Base-by-base conservation (phyloP, 2,797 vertebrate species). In the Phataginus tricuspis region DNA sequence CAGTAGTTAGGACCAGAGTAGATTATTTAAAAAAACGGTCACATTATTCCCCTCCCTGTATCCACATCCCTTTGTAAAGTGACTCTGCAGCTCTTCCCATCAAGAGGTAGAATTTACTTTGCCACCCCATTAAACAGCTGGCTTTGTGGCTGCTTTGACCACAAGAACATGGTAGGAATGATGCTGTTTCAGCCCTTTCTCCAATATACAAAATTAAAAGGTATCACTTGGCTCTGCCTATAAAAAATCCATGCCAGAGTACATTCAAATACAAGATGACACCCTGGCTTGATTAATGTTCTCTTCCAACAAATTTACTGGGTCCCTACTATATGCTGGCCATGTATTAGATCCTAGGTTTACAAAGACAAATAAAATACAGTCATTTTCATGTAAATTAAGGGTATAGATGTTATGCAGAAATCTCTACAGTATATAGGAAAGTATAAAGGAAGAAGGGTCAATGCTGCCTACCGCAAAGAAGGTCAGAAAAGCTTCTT, bases 361-460 rank as follows among this genome's bases (percentile, higher is more conserved):
- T 84, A 91, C 11, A 93, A 89, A 93, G 61, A 77, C 75, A 75
- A n/a, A 51, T 42, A 83, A 86, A 63, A 88, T 42, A 66, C 3
- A 69, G 49, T 72, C 7, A 39, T 61, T n/a, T 71, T 72, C 25
- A 45, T 57, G 18, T 82, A 82, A 82, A 55, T 86, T 57, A 49
- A 86, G 27, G 34, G 6, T 61, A 68, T 19, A 82, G 75, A 31
- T 29, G 13, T 53, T 74, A 69, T 39, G 51, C 2, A 64, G 68
- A 95, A 72, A 69, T 64, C 45, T 75, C n/a, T 8, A 42, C 16
- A 66, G 71, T 69, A 64, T 59, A 59, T 0, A 79, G 78, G 21
- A 12, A 49, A 89, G 21, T 51, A 79, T 71, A 61, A 75, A 68
- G 51, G 34, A 86, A 88, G 74, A 78, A 86, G 77, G 4, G 34